phyloP scores from a whole-genome alignment of 1,140 invertebrate species.

The Agrypnia vestita region DNA sequence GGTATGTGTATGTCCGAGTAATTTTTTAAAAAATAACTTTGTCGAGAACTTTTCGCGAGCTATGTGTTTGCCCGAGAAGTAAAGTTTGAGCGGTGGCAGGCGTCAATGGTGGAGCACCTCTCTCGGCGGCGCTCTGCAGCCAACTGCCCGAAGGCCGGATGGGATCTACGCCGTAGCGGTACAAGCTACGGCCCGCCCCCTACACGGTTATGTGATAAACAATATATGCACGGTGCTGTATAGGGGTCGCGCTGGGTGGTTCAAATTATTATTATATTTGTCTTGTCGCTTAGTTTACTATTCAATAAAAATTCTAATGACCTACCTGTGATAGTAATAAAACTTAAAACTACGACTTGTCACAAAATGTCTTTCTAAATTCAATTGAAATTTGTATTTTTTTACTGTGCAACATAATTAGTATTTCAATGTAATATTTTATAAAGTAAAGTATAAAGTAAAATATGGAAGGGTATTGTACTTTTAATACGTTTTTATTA shows the following conservation, averaged over 20 bases:
- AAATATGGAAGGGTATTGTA: too few species aligned
- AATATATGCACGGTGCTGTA: slow-evolving; percentile 2
- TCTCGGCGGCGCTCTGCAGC: slow-evolving; percentile 28
- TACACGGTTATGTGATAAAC: slow-evolving; percentile 28
- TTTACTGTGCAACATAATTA: too few species aligned
- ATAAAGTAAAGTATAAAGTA: too few species aligned
- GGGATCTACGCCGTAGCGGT: background rate
- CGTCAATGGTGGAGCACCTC: background rate
- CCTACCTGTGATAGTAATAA: too few species aligned
- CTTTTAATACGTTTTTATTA: too few species aligned
- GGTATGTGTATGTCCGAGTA: background rate
- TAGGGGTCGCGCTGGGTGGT: slow-evolving; percentile 22
- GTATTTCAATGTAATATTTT: too few species aligned
- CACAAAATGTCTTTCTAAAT: too few species aligned
- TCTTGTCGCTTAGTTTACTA: too few species aligned
- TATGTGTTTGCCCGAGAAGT: background rate
- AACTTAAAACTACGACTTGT: too few species aligned
- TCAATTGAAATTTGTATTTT: too few species aligned
- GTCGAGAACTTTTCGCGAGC: slow-evolving; percentile 3
- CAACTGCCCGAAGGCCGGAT: slow-evolving; percentile 4
- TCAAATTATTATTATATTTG: background rate
- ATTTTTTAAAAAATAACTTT: slow-evolving; percentile 7
- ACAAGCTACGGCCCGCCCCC: slow-evolving; percentile 37
- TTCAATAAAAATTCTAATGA: background rate
- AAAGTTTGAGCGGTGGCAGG: background rate